Evolutionary conservation across 1,140 invertebrate species (phyloP).

Genomic region (Saccostrea cuccullata): DNA sequence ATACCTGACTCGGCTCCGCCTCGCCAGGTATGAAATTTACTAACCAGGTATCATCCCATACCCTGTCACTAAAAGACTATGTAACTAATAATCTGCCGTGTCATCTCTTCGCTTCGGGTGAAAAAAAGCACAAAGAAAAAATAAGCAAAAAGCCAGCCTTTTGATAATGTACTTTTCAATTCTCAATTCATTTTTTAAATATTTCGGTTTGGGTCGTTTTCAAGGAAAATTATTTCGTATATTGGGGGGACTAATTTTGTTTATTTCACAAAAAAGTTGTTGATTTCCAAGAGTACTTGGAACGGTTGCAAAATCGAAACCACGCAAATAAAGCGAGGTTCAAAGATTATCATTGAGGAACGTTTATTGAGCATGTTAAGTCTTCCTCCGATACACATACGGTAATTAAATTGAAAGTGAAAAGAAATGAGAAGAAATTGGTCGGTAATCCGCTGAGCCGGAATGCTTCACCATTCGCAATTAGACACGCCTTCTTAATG

Average conservation of each 20-base stretch:
- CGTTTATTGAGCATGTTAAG: constrained; percentile 29
- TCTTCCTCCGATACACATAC: background rate
- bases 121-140: background rate
- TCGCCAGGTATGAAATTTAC: too few relatives aligned
- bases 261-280: background rate
- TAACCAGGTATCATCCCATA: too few relatives aligned
- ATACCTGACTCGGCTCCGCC: too few relatives aligned
- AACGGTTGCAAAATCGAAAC: background rate
- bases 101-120: background rate
- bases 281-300: constrained; percentile 1
- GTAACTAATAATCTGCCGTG: background rate
- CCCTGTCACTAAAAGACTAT: too few relatives aligned
- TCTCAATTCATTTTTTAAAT: background rate
- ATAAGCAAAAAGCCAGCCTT: background rate
- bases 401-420: constrained; percentile 36
- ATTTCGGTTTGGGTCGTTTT: background rate
- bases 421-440: constrained; percentile 11
- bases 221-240: background rate
- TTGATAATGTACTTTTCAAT: background rate
- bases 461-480: background rate
- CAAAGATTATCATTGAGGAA: constrained; percentile 11
- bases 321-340: background rate
- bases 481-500: constrained; percentile 9
- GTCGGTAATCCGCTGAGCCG: background rate
- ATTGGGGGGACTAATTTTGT: background rate